Evolutionary conservation across 2,888 invertebrate species (phyloP), one percentile per base, ranked within the genome.

Genomic region (Synanthedon andrenaeformis): DNA sequence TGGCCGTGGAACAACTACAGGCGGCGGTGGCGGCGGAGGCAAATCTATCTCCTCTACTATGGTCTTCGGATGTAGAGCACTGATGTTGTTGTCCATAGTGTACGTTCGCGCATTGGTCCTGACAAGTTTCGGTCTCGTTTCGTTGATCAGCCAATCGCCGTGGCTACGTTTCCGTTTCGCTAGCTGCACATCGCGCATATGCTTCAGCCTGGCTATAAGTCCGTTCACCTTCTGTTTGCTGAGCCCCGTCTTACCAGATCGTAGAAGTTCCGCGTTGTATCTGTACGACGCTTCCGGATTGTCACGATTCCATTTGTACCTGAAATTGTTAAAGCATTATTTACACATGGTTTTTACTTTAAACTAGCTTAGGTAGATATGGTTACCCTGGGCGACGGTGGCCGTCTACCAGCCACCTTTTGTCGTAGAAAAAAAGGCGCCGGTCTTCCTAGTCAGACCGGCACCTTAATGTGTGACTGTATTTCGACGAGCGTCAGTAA

Each of bases 11-110:
- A 71, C 54, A 0, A 61, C 70, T 4, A 69, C 64, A 1, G 75
- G 71, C 4, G 72, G 63, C 3, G 72, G 63, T 0, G 72, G 77
- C 2, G 76, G 74, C 5, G 81, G 78, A 56, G 79, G 70, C 76
- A 84, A 80, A 42, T 84, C 81, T 60, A 88, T 83, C 60, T 86
- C 86, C 64, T 91, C 91, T 0, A 90, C 89, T 42, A 90, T 90
- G 1, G 89, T 85, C 60, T 89, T 89, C 2, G 91, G 91, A 62
- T 90, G 89, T 4, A 90, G 71, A 0, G 89, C 89, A 66, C 89
- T 89, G 56, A 88, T 81, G 56, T 87, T 86, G 58, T 85, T 86
- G 50, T 89, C 80, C 41, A 89, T 74, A 6, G 85, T 88, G 66
- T 90, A 90, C 0, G 90, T 90, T 12, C 79, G 66, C 6, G 83